Percentiles rank a stretch among this genome's conserved stretches.
These are phyloP conservation scores for Lepilemur ruficaudatus DNA, from an alignment of 2,797 vertebrate genomes.

Conservation along the genomic window DNA sequence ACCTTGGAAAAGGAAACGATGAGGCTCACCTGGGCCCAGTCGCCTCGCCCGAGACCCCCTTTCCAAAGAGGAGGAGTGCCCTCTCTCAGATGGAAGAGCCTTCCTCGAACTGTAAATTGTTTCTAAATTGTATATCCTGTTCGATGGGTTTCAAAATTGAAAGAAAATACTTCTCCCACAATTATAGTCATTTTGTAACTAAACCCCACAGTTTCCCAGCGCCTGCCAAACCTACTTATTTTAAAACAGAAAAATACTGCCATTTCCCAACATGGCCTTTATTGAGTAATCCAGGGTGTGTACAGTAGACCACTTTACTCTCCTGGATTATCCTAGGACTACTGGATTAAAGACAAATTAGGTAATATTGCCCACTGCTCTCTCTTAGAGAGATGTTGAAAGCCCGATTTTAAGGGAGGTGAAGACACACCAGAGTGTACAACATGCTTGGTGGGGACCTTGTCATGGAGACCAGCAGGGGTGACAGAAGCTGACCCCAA, in stretches of 20 bases:
- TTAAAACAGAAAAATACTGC: conserved; percentile 54
- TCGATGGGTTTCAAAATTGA: conserved; percentile 39
- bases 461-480: not conserved
- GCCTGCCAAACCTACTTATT: conserved; percentile 60
- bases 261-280: not conserved
- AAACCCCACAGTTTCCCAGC: conserved; percentile 22
- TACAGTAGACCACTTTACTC: not conserved
- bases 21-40: not conserved
- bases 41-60: not conserved
- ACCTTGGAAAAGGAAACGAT: not conserved
- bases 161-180: conserved; percentile 50
- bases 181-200: conserved; percentile 54
- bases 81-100: not conserved
- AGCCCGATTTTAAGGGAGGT: not conserved
- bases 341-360: not conserved
- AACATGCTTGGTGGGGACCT: fast-evolving
- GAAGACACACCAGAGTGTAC: not conserved
- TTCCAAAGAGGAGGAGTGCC: not conserved
- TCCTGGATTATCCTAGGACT: not conserved
- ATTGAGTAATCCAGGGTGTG: not conserved
- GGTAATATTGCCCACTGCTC: not conserved
- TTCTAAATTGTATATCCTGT: conserved; percentile 13
- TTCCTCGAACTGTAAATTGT: not conserved
- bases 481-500: not conserved
- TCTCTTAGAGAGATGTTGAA: not conserved